Percentiles rank a stretch among this genome's conserved stretches.
phyloP scores from a whole-genome alignment of 2,113 vertebrate species.

The Pituophis catenifer region DNA sequence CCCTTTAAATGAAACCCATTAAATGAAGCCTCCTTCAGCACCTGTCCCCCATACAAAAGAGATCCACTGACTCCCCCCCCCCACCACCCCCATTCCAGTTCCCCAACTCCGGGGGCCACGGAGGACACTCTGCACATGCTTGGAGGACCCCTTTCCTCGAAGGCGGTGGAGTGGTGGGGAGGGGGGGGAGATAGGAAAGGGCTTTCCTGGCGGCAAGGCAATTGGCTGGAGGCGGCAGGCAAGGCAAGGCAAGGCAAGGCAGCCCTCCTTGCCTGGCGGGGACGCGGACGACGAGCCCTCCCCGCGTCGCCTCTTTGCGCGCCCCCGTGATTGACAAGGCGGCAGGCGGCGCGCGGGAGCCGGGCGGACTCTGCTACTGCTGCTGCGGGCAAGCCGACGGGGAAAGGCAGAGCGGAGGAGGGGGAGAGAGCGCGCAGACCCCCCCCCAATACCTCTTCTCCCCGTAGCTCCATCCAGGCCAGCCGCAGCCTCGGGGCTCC shows the following conservation, averaged over 20 bases:
- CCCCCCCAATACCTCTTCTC: too few relatives aligned
- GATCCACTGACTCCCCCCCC: fast-evolving
- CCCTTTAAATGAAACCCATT: neutral
- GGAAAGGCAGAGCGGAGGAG: neutral
- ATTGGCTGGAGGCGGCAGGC: neutral
- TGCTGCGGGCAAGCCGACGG: neutral
- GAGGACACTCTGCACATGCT: neutral
- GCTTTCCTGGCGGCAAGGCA: neutral
- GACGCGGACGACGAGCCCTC: neutral
- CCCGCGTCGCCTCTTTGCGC: neutral
- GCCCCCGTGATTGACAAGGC: neutral
- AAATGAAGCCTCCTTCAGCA: neutral
- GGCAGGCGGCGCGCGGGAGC: neutral
- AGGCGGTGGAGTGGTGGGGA: too few relatives aligned
- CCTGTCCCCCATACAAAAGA: neutral
- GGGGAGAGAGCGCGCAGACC: neutral
- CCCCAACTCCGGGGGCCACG: neutral
- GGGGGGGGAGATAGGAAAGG: neutral
- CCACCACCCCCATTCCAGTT: neutral
- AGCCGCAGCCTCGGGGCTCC: neutral
- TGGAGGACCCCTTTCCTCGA: neutral
- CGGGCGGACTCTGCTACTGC: neutral
- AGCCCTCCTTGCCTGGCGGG: neutral
- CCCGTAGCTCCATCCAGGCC: too few relatives aligned
- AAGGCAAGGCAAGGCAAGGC: too few relatives aligned